These are phyloP conservation scores for Silurus meridionalis DNA, from an alignment of 2,113 vertebrate genomes.

Conservation along the genomic window DNA sequence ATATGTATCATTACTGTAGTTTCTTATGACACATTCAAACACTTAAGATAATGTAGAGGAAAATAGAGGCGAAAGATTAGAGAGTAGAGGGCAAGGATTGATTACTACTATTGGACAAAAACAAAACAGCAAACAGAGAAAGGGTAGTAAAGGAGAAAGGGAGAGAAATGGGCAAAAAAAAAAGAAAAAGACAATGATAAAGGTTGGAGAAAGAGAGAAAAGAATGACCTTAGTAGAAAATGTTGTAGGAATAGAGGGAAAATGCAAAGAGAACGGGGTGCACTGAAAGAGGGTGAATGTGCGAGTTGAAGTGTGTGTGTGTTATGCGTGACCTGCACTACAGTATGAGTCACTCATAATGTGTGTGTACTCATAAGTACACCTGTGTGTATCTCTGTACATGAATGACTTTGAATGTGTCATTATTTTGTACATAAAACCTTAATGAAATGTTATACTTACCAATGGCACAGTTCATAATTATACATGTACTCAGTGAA, in stretches of 20 bases:
- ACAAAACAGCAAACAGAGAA: neutral
- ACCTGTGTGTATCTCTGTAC: neutral
- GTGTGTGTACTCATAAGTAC: neutral
- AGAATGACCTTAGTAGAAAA: neutral
- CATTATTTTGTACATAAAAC: neutral
- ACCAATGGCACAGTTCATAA: neutral
- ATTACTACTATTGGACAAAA: neutral
- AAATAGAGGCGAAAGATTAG: neutral
- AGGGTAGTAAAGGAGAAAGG: neutral
- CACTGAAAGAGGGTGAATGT: neutral
- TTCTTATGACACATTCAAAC: neutral
- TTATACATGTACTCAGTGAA: neutral
- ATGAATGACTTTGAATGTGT: neutral
- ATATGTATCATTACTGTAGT: neutral
- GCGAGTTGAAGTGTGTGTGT: neutral
- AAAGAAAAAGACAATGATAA: neutral
- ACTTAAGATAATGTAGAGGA: neutral
- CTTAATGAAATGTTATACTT: neutral
- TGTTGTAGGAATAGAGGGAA: neutral
- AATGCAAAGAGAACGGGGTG: neutral
- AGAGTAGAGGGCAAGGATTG: neutral
- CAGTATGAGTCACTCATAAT: neutral
- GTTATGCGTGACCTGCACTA: neutral
- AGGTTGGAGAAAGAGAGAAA: neutral
- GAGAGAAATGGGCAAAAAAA: neutral